A percentile compares a stretch with the other conserved stretches of the same genome.
Evolutionary conservation across 2,888 invertebrate species (phyloP).

Genomic region (Congeria kusceri): DNA sequence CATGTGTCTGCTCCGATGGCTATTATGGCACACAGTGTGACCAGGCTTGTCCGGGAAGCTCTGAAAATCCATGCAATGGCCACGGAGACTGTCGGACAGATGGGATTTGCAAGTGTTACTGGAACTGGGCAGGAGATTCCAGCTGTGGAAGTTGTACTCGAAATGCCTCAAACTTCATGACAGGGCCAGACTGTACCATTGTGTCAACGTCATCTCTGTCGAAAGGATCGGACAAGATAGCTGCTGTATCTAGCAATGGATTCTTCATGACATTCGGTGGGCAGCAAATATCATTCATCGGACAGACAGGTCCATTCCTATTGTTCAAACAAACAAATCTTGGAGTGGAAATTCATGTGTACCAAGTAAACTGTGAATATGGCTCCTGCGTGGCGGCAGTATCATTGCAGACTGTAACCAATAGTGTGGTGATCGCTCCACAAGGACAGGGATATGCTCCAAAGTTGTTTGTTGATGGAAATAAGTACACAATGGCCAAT

Average conservation of each 20-base stretch:
- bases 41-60: conserved; percentile 70
- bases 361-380: conserved; percentile 67
- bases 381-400: conserved; percentile 72
- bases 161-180: conserved; percentile 47
- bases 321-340: conserved; percentile 45
- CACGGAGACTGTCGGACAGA: conserved; percentile 67
- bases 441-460: conserved; percentile 62
- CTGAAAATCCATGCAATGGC: conserved; percentile 66
- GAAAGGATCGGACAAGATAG: conserved; percentile 43
- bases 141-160: conserved; percentile 63
- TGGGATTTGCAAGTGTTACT: conserved; percentile 71
- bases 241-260: conserved; percentile 67
- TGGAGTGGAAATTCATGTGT: conserved; percentile 63
- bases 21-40: conserved; percentile 67
- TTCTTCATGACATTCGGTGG: conserved; percentile 70
- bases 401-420: conserved; percentile 50
- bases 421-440: conserved; percentile 56
- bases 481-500: conserved; percentile 29
- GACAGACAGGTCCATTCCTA: conserved; percentile 59
- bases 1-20: conserved; percentile 67
- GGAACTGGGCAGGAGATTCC: conserved; percentile 69
- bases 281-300: conserved; percentile 60
- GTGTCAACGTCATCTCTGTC: conserved; percentile 38
- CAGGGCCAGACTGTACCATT: conserved; percentile 69
- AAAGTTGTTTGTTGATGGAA: conserved; percentile 53